Base-by-base conservation (phyloP, 2,888 invertebrate species). In the Polymixis flavicincta region DNA sequence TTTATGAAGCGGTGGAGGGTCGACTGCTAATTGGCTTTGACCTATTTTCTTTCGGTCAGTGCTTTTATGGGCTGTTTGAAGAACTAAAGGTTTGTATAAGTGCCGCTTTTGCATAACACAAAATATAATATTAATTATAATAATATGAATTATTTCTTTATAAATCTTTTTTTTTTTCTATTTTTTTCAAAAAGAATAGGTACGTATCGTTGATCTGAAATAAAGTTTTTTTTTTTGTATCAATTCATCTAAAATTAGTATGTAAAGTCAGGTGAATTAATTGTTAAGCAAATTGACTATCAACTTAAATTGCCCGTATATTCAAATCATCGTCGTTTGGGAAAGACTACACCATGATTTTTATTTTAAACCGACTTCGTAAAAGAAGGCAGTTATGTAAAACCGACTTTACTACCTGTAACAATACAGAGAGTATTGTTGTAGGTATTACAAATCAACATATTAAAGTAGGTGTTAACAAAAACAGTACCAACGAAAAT, bases 21-120 rank as follows among this genome's bases (percentile, higher is more conserved):
- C 11, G 32, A 19, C 57, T 74, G 42, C 64, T 75, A 74, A 74
- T 74, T 74, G 42, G 28, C 57, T 42, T 75, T 75, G 74, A 75
- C 64, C 74, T 75, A 74, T 74, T 75, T 75, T 57, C 48, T 9
- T 57, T 57, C 13, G 28, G 50, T 57, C 74, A 74, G 28, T 50
- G 50, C 57, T 50, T 74, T 57, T 50, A 57, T 19, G 63, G 28
- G 7, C 32, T 50, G 48, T 50, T 37, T 50, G 48, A 74, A 9
- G 9, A 37, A 52, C 50, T n/a, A 48, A 28, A 74, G 14, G 1
- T 48, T 48, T 55, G 45, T 37, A 73, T 25, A 11, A 42, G 8
- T 25, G 17, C 25, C 4, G 14, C 19, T 37, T 50, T 37, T 32
- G 13, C 25, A 54, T n/a, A 19, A 37, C 25, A 25, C 19, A 64